A percentile compares a stretch with the other conserved stretches of the same genome.
phyloP scores from a whole-genome alignment of 92 coral and sea anemone genomes.

The Scolanthus callimorphus region DNA sequence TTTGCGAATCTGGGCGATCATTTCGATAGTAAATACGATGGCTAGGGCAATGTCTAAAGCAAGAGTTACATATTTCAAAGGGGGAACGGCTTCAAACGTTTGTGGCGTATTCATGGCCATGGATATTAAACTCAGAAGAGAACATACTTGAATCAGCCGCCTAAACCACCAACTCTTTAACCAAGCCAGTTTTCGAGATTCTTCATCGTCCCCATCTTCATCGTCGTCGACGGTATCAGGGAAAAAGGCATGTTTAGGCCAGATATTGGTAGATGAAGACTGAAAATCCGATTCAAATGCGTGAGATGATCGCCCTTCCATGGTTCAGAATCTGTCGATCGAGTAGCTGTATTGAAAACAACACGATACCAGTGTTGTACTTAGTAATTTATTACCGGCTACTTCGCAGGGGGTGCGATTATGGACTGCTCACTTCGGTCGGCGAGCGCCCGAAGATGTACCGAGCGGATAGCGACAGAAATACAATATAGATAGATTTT shows the following conservation, averaged over 20 bases:
- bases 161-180: slow-evolving; percentile 91
- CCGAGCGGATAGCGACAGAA: too few relatives aligned
- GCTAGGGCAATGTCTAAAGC: slow-evolving; percentile 82
- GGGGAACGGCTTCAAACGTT: slow-evolving; percentile 43
- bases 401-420: slow-evolving; percentile 1
- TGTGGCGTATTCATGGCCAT: slow-evolving; percentile 88
- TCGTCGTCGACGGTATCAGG: slow-evolving; percentile 90
- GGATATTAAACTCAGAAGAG: slow-evolving; percentile 82
- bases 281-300: slow-evolving; percentile 69
- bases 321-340: too few relatives aligned
- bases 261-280: slow-evolving; percentile 78
- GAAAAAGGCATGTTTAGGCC: slow-evolving; percentile 63
- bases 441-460: too few relatives aligned
- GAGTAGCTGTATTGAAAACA: too few relatives aligned
- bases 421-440: not conserved
- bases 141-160: slow-evolving; percentile 92
- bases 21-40: slow-evolving; percentile 76
- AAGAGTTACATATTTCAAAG: slow-evolving; percentile 63
- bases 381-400: slow-evolving; percentile 9
- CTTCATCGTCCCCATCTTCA: slow-evolving; percentile 81
- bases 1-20: slow-evolving; percentile 79
- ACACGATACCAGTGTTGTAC: too few relatives aligned
- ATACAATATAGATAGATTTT: too few relatives aligned
- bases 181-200: slow-evolving; percentile 74
- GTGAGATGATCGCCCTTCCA: slow-evolving; percentile 36